A percentile compares a stretch with the other conserved stretches of the same genome.
Evolutionary conservation across 2,113 vertebrate species (phyloP).

Genomic region (Chaenocephalus aceratus): DNA sequence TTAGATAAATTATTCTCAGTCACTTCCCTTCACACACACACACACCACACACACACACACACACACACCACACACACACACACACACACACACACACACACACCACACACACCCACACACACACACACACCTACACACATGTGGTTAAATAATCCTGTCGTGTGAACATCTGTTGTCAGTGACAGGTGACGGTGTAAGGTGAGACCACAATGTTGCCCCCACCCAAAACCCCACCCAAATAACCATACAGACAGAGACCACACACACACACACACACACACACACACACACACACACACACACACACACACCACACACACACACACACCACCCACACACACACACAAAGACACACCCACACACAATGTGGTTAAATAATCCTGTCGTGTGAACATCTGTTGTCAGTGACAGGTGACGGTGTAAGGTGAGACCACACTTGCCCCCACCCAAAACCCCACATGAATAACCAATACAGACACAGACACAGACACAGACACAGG

Average conservation of each 20-base stretch:
- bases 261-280: no score
- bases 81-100: no score
- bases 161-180: conserved; percentile 66
- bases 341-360: background rate
- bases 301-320: no score
- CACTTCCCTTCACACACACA: conserved; percentile 15
- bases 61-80: conserved; percentile 1
- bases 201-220: conserved; percentile 41
- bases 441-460: conserved; percentile 40
- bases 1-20: conserved; percentile 13
- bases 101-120: background rate
- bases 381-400: conserved; percentile 60
- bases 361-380: conserved; percentile 39
- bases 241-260: conserved; percentile 53
- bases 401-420: conserved; percentile 63
- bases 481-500: conserved; percentile 22
- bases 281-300: no score
- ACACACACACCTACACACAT: conserved; percentile 12
- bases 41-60: background rate
- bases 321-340: no score
- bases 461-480: conserved; percentile 45
- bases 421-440: conserved; percentile 60
- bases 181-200: conserved; percentile 68
- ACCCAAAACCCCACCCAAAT: conserved; percentile 40
- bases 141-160: conserved; percentile 39